phyloP scores from a whole-genome alignment of 2,888 invertebrate genomes.

The Tortricodes alternella region DNA sequence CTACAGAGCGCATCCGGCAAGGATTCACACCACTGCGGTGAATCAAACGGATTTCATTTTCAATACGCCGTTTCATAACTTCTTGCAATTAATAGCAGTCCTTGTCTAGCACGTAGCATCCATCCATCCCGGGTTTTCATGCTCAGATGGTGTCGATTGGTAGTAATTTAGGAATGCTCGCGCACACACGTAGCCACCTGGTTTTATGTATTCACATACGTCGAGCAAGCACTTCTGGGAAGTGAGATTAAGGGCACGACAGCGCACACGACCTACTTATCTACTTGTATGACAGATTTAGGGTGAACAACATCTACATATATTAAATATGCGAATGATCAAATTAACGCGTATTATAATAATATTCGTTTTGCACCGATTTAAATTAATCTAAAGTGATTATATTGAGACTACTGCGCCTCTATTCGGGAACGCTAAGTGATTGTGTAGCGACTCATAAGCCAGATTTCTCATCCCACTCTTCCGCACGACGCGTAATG shows the following conservation, averaged over 20 bases:
- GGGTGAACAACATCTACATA: no score
- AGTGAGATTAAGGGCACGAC: not conserved
- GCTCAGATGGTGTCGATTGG: conserved; percentile 21
- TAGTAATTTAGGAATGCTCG: conserved; percentile 17
- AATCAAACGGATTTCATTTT: not conserved
- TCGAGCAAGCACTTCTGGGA: conserved; percentile 1
- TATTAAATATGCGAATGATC: no score
- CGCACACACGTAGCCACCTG: conserved; percentile 17
- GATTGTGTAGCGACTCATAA: no score
- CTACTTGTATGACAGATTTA: not conserved
- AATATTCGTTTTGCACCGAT: no score
- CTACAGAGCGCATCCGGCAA: not conserved
- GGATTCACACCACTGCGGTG: not conserved
- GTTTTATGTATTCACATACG: conserved; percentile 8
- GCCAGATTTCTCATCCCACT: no score
- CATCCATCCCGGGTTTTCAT: conserved; percentile 1
- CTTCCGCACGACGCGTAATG: no score
- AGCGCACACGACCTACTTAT: not conserved
- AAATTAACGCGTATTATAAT: no score
- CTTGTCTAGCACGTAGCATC: conserved; percentile 2
- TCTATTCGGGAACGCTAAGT: no score
- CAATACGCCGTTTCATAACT: not conserved
- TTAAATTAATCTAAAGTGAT: no score
- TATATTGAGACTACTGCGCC: no score
- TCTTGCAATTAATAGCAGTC: not conserved